These are phyloP conservation scores for Exephanes ischioxanthus DNA, from an alignment of 2,888 invertebrate species.

Conservation along the genomic window DNA sequence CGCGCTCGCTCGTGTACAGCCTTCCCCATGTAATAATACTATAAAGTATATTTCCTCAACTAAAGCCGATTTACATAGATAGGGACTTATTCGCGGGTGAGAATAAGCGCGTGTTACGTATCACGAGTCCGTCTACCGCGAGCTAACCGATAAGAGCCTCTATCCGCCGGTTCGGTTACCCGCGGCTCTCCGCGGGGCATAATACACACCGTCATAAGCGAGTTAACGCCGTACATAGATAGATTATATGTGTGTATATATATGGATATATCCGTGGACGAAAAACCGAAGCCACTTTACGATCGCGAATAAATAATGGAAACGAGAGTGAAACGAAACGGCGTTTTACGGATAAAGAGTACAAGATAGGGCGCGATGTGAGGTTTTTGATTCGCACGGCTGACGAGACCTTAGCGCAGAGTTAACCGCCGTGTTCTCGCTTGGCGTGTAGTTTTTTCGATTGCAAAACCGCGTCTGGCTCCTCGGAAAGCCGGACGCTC, in stretches of 20 bases:
- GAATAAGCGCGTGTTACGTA: slow-evolving; percentile 59
- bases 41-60: slow-evolving; percentile 6
- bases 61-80: slow-evolving; percentile 28
- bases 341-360: slow-evolving; percentile 58
- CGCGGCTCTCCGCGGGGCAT: not conserved
- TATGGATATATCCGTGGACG: not conserved
- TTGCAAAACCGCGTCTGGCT: not conserved
- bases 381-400: slow-evolving; percentile 50
- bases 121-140: slow-evolving; percentile 52
- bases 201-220: not conserved
- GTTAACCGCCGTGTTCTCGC: slow-evolving; percentile 14
- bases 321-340: slow-evolving; percentile 44
- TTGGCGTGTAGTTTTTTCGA: slow-evolving; percentile 9
- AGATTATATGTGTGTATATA: not conserved
- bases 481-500: no score
- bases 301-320: slow-evolving; percentile 35
- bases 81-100: slow-evolving; percentile 49
- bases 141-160: slow-evolving; percentile 51
- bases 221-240: not conserved
- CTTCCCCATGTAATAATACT: slow-evolving; percentile 9
- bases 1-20: not conserved
- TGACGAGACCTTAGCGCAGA: not conserved
- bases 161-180: slow-evolving; percentile 19
- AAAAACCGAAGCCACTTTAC: slow-evolving; percentile 34
- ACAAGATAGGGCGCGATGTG: slow-evolving; percentile 53